Conservation (phyloP, 2,797 vertebrate genomes). For the Salarias fasciatus region DNA sequence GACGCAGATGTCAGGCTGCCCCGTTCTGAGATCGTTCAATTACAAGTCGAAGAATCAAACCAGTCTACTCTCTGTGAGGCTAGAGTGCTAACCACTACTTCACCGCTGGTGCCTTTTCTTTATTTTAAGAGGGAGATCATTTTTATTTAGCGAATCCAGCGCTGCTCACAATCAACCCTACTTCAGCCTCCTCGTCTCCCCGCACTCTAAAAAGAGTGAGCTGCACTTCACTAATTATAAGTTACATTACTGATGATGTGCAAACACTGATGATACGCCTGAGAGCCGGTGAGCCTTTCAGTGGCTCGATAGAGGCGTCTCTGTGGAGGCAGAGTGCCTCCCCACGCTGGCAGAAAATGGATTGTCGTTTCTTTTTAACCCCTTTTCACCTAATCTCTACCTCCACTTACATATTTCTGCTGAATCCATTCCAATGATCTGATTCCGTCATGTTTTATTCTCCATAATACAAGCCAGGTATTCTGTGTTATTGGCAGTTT, state of each 20-base stretch:
- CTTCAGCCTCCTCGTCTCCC: constrained; percentile 4
- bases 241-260: constrained; percentile 43
- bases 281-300: constrained; percentile 46
- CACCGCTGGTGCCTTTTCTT: not conserved
- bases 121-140: not conserved
- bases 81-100: no score
- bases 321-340: constrained; percentile 6
- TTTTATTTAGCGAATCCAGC: constrained; percentile 7
- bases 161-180: not conserved
- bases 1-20: no score
- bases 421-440: constrained; percentile 13
- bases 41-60: no score
- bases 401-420: constrained; percentile 2
- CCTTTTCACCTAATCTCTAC: not conserved
- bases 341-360: not conserved
- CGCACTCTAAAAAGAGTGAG: constrained; percentile 24
- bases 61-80: no score
- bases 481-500: constrained; percentile 46
- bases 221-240: constrained; percentile 48
- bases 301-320: constrained; percentile 22
- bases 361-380: constrained; percentile 10
- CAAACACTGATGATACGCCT: constrained; percentile 40
- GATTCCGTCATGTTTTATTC: constrained; percentile 10
- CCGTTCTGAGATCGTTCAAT: no score
- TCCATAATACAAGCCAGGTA: constrained; percentile 5